A percentile compares a stretch with the other conserved stretches of the same genome.
Conservation (phyloP, 2,113 vertebrate species). For the Megaleporinus macrocephalus region DNA sequence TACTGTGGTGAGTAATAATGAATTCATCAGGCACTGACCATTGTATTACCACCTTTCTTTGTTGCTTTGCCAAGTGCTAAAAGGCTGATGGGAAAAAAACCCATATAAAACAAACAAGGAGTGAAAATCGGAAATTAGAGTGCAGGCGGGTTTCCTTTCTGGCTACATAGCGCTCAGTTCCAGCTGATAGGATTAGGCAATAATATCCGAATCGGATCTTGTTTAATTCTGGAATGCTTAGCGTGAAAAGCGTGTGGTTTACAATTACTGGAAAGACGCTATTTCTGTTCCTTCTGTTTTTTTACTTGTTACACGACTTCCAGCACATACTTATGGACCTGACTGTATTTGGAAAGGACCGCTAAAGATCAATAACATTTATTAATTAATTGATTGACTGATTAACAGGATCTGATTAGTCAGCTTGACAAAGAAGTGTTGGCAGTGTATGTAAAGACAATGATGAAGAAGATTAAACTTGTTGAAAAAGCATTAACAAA, state of each 20-base stretch:
- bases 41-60: not conserved
- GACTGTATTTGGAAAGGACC: not conserved
- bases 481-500: conserved; percentile 72
- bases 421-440: conserved; percentile 76
- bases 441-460: conserved; percentile 80
- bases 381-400: not conserved
- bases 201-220: not conserved
- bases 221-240: not conserved
- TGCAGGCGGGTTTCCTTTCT: not conserved
- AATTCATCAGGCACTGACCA: not conserved
- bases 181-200: not conserved
- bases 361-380: conserved; percentile 61
- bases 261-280: conserved; percentile 7
- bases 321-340: too few relatives aligned
- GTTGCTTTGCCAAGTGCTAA: not conserved
- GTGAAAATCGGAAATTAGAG: not conserved
- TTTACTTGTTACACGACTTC: too few relatives aligned
- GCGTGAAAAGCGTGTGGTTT: not conserved
- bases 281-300: not conserved
- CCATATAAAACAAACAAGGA: not conserved
- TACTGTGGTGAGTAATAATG: not conserved
- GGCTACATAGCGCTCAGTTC: not conserved
- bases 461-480: conserved; percentile 81
- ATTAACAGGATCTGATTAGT: conserved; percentile 78
- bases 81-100: not conserved